Percentiles rank a stretch among this genome's conserved stretches.
Evolutionary conservation across 2,113 vertebrate genomes (phyloP).

Genomic region (Ondatra zibethicus): DNA sequence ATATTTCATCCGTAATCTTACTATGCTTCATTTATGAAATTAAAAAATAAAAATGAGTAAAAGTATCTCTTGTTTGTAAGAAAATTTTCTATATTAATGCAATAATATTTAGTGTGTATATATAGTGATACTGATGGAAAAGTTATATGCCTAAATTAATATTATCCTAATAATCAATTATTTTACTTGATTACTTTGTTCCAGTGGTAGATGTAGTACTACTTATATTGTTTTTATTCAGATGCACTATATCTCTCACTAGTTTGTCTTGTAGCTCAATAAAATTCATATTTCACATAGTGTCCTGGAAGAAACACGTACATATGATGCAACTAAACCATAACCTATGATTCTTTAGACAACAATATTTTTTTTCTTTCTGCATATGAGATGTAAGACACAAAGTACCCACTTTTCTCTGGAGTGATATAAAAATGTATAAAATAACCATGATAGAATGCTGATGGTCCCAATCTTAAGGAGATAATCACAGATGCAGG

Average conservation of each 20-base stretch:
- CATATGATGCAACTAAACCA: neutral
- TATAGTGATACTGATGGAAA: neutral
- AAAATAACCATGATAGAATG: neutral
- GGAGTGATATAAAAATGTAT: neutral
- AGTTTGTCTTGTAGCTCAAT: neutral
- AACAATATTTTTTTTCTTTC: neutral
- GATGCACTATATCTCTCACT: neutral
- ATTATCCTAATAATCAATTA: neutral
- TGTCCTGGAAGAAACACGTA: neutral
- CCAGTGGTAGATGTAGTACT: neutral
- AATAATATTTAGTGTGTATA: neutral
- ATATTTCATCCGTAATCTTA: neutral
- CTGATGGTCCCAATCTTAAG: neutral
- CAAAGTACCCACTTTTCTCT: accelerated
- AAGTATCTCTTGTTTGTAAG: neutral
- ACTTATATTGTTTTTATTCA: neutral
- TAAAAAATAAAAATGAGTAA: neutral
- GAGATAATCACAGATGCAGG: accelerated
- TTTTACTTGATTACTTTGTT: neutral
- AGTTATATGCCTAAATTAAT: neutral
- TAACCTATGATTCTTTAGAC: neutral
- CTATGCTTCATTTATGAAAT: neutral
- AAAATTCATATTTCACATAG: neutral
- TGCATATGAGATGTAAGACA: neutral
- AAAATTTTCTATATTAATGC: neutral